These are phyloP conservation scores for Drosophila albomicans DNA, from an alignment of 1,140 invertebrate species.

Conservation along the genomic window DNA sequence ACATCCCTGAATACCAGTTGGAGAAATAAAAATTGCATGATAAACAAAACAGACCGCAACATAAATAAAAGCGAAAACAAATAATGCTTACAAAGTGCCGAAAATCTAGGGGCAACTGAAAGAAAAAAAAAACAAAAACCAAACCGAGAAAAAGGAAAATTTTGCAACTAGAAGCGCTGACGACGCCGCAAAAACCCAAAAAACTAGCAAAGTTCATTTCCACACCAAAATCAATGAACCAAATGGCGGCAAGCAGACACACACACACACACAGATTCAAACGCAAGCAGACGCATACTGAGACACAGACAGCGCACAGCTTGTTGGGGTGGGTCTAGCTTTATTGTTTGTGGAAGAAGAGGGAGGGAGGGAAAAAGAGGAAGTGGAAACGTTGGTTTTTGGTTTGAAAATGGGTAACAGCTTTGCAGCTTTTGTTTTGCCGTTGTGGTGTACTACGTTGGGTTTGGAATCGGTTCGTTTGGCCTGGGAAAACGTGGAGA, in stretches of 20 bases:
- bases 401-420: slow-evolving; percentile 52
- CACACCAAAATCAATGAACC: slow-evolving; percentile 82
- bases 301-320: slow-evolving; percentile 62
- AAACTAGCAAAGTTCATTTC: slow-evolving; percentile 76
- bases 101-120: slow-evolving; percentile 56
- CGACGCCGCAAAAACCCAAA: slow-evolving; percentile 40
- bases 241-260: slow-evolving; percentile 48
- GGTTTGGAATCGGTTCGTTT: slow-evolving; percentile 36
- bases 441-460: slow-evolving; percentile 39
- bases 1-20: background rate
- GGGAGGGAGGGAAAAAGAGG: background rate
- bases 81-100: slow-evolving; percentile 77
- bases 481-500: background rate
- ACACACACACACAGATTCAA: slow-evolving; percentile 8
- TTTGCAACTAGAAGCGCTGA: slow-evolving; percentile 14
- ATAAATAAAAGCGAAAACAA: slow-evolving; percentile 79
- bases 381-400: slow-evolving; percentile 2
- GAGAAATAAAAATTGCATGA: slow-evolving; percentile 63
- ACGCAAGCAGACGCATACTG: slow-evolving; percentile 12
- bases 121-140: slow-evolving; percentile 12
- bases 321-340: slow-evolving; percentile 67
- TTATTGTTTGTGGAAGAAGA: slow-evolving; percentile 12
- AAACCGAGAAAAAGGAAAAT: slow-evolving; percentile 12
- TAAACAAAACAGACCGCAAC: slow-evolving; percentile 69
- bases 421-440: slow-evolving; percentile 81